Conservation (phyloP, 2,113 vertebrate genomes). For the Suncus etruscus region DNA sequence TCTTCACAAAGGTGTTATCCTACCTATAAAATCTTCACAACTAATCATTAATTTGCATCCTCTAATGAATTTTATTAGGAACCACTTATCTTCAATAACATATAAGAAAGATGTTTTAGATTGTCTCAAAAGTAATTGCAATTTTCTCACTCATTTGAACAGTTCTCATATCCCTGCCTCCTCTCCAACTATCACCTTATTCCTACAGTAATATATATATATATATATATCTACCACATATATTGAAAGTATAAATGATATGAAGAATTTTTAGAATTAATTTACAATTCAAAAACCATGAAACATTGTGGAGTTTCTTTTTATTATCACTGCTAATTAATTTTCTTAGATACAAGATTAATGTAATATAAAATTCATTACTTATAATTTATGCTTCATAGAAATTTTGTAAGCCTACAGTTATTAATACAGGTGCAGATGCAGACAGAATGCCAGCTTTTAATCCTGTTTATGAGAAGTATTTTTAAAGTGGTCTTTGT, state of each 20-base stretch:
- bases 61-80: constrained; percentile 43
- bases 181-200: not conserved
- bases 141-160: constrained; percentile 48
- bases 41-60: constrained; percentile 39
- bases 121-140: not conserved
- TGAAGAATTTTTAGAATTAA: constrained; percentile 43
- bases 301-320: constrained; percentile 10
- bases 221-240: not conserved
- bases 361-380: constrained; percentile 24
- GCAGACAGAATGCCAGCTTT: not conserved
- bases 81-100: constrained; percentile 10
- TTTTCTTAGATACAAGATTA: constrained; percentile 50
- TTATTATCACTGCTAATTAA: constrained; percentile 14
- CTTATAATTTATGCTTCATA: not conserved
- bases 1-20: constrained; percentile 30
- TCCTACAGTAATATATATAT: not conserved
- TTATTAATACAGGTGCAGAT: not conserved
- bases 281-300: constrained; percentile 39
- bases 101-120: constrained; percentile 34
- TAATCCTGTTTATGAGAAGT: not conserved
- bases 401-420: not conserved
- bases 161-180: not conserved
- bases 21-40: constrained; percentile 52
- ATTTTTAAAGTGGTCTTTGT: not conserved
- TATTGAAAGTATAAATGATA: not conserved